Base-by-base conservation (phyloP, 1,140 invertebrate species). In the Babylonia areolata region DNA sequence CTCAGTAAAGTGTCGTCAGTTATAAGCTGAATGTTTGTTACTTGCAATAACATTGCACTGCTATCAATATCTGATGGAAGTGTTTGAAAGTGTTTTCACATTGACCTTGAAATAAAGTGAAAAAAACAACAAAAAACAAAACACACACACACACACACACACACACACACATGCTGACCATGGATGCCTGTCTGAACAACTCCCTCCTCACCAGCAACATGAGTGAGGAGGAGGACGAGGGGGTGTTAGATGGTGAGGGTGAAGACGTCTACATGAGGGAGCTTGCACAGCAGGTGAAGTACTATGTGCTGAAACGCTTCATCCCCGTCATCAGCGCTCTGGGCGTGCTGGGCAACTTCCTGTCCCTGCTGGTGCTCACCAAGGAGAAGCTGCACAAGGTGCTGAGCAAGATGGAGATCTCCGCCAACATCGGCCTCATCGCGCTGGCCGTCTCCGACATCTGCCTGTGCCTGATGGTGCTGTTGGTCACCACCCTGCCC, bases 331-430 rank as follows among this genome's bases (percentile, higher is more conserved):
- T 93, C 2, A 92, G 92, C 86, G 88, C 82, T 2, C 92, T 93
- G 86, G 93, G 93, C 46, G 64, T 92, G 35, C 28, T 89, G 33
- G 91, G 93, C 46, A 94, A 94, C 82, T 80, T 92, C 9, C 86
- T 94, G 6, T 93, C 93, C 42, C 89, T 94, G 75, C 83, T 94
- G 33, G 93, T 94, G 12, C 87, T 94, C 11, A 94, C 93, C 11
- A 88, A 90, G 42, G 92, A 93, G 81, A 93, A 93, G 84, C 87
- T 92, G 35, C 90, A 92, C 64, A 85, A 89, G 35, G 58, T 91
- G n/a, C 85, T 94, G 33, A 92, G 89, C 17, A 92, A 91, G 87
- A 93, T 94, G 91, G 93, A 94, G 88, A 90, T 92, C 84, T 93
- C 93, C 0, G 93, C 93, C 31, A 92, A 94, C 85, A 90, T 92